Evolutionary conservation across 2,888 invertebrate genomes (phyloP).

Genomic region (Cheilosia scutellata): DNA sequence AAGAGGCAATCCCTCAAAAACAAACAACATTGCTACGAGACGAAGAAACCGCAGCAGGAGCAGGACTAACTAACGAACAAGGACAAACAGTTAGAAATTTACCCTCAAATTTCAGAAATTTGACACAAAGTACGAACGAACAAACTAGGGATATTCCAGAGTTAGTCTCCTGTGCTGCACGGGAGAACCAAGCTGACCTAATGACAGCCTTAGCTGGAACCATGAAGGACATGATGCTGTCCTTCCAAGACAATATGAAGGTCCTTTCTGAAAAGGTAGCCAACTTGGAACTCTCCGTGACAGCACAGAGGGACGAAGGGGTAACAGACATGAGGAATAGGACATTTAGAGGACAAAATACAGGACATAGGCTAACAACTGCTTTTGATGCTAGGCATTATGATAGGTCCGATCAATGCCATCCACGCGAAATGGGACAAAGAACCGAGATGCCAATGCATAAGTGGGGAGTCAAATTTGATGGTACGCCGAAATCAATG

Average conservation of each 20-base stretch:
- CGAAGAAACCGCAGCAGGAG: too few species aligned
- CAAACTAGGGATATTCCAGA: neutral
- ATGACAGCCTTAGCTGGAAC: neutral
- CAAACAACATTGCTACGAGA: too few species aligned
- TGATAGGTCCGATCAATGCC: too few species aligned
- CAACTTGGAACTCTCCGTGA: neutral
- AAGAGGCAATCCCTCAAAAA: too few species aligned
- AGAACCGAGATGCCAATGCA: neutral
- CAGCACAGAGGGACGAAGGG: neutral
- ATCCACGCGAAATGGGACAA: neutral
- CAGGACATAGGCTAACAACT: too few species aligned
- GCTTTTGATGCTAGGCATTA: too few species aligned
- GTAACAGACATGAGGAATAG: too few species aligned
- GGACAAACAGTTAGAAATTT: too few species aligned
- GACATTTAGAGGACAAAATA: too few species aligned
- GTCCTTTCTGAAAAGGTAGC: neutral
- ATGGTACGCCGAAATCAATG: neutral
- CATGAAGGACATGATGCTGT: neutral
- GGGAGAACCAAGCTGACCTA: neutral
- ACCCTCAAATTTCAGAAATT: too few species aligned
- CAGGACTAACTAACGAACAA: too few species aligned
- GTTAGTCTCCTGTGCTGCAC: neutral
- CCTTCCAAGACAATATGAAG: neutral
- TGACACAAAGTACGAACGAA: too few species aligned
- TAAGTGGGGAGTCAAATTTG: conserved; percentile 23